Evolutionary conservation across 2,113 vertebrate species (phyloP).

Genomic region (Raja brachyura): DNA sequence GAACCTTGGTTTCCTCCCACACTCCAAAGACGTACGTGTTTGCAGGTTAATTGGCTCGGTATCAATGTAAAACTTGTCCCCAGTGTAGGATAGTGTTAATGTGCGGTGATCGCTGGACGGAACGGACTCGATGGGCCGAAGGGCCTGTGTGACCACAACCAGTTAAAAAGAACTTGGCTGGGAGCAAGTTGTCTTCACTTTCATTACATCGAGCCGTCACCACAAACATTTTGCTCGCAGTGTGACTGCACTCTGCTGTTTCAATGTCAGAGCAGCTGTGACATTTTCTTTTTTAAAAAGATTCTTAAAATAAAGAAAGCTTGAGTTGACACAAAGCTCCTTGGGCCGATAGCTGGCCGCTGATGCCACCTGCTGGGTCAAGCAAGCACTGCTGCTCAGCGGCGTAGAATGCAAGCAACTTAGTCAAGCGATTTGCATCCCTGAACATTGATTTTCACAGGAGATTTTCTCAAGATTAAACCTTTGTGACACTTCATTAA

Average conservation of each 20-base stretch:
- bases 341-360: background rate
- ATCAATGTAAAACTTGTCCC: no score
- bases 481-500: conserved; percentile 32
- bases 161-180: background rate
- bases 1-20: no score
- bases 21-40: no score
- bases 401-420: background rate
- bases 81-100: no score
- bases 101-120: no score
- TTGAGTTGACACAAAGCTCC: background rate
- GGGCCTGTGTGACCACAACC: no score
- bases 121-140: no score
- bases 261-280: background rate
- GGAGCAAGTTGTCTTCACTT: background rate
- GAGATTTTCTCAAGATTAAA: conserved; percentile 33
- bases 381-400: background rate
- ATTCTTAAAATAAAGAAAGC: background rate
- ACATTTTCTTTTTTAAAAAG: background rate
- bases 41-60: no score
- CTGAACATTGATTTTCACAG: conserved; percentile 31
- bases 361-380: background rate
- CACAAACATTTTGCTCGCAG: background rate
- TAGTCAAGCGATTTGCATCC: background rate
- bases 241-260: background rate
- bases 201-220: background rate